Evolutionary conservation across 2,113 vertebrate species (phyloP).

Genomic region (Vombatus ursinus): DNA sequence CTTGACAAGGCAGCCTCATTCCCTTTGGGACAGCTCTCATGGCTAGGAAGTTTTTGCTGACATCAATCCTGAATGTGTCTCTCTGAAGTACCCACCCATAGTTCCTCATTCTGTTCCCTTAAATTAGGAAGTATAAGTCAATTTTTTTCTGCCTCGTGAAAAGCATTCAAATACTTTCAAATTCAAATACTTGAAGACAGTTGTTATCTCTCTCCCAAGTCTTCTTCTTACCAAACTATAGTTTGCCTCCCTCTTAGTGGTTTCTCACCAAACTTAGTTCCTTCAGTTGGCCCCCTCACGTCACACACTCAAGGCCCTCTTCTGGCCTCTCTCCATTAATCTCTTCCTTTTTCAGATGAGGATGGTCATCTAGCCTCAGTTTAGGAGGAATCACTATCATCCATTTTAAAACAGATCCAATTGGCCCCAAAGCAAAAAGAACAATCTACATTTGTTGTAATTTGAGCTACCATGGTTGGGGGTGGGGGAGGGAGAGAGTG

Average conservation of each 20-base stretch:
- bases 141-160: not conserved
- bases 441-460: not conserved
- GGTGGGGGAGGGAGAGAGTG: not conserved
- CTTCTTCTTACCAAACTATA: too few species aligned
- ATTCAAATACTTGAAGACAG: not conserved
- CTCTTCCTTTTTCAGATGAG: not conserved
- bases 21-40: not conserved
- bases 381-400: not conserved
- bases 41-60: not conserved
- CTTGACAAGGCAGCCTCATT: not conserved
- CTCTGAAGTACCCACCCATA: not conserved
- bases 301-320: not conserved
- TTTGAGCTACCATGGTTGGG: not conserved
- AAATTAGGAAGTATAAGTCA: not conserved
- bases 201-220: too few species aligned
- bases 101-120: not conserved
- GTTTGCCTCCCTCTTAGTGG: too few species aligned
- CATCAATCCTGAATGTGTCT: not conserved
- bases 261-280: too few species aligned
- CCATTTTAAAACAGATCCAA: not conserved
- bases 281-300: not conserved
- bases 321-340: not conserved
- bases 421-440: not conserved
- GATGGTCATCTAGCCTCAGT: not conserved
- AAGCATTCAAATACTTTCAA: not conserved